Percentiles rank a stretch among this genome's conserved stretches.
These are phyloP conservation scores for Geotrypetes seraphini DNA, from an alignment of 2,797 vertebrate genomes.

Conservation along the genomic window DNA sequence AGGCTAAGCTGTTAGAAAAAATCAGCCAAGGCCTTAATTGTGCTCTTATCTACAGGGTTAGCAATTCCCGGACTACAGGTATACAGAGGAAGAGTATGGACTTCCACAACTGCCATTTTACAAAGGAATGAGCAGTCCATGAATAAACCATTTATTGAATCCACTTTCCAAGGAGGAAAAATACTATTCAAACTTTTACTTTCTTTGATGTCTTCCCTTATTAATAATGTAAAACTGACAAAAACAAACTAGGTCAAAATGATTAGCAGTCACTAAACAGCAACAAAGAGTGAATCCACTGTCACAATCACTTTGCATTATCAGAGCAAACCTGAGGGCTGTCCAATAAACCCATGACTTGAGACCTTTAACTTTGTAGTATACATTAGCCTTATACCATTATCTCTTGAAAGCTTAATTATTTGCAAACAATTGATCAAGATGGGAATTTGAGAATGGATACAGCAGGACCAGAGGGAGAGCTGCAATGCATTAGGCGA, in stretches of 20 bases:
- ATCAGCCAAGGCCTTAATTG: constrained; percentile 52
- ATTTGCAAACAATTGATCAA: constrained; percentile 78
- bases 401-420: constrained; percentile 75
- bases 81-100: constrained; percentile 16
- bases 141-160: constrained; percentile 13
- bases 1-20: constrained; percentile 52
- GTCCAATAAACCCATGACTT: constrained; percentile 40
- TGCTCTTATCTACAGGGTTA: constrained; percentile 23
- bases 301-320: constrained; percentile 36
- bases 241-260: constrained; percentile 3
- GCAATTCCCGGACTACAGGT: constrained; percentile 12
- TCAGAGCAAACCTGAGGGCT: constrained; percentile 47
- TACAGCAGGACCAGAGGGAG: constrained; percentile 47
- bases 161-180: neutral
- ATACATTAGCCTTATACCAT: constrained; percentile 57
- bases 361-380: constrained; percentile 52
- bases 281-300: constrained; percentile 28
- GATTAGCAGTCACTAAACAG: constrained; percentile 9
- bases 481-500: constrained; percentile 58
- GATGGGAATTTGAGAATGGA: constrained; percentile 62
- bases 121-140: constrained; percentile 24
- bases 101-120: constrained; percentile 26
- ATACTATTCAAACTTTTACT: neutral
- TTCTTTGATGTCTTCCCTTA: neutral
- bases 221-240: neutral